Evolutionary conservation across 2,888 invertebrate genomes (phyloP), one percentile per base, ranked within the genome.

Genomic region (Ormyrus nitidulus): DNA sequence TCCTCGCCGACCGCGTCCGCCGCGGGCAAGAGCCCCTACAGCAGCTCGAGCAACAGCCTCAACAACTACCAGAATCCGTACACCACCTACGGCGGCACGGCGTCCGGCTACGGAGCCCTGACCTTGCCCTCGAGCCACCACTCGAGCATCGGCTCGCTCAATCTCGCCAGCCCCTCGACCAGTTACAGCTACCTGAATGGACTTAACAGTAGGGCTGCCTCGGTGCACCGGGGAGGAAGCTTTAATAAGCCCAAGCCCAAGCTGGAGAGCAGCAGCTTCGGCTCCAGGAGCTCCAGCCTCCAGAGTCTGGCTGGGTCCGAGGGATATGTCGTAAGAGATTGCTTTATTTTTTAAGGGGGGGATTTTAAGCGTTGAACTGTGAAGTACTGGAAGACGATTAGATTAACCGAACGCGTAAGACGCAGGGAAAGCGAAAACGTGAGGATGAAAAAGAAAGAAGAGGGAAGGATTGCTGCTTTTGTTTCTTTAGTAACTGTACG

Each of bases 301-400:
- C 90, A 90, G 83, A 90, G 90, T 79, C 85, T 90, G 75, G 86
- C 89, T 72, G 89, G 95, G 86, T 96, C 96, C 81, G 96, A 96
- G 91, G 96, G 96, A 92, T 96, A 96, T 88, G 94, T 93, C 92
- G 96, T 96, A 95, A 93, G 95, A 9, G 6, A 74, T 69, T 19
- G 19, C 19, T 19, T 19, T 19, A 19, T 2, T 19, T 19, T 19
- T 19, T 19, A 2, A 2, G 2, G 19, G 19, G 19, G 19, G 19
- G 19, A 19, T 19, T 19, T 19, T 19, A 2, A 19, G 1, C 19
- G 19, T 19, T 19, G 19, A 19, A 19, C 19, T 13, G 13, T 13
- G 13, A 13, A 13, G 13, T 19, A 19, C 19, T 19, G 19, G 19
- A 19, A 19, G 1, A 19, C 19, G 19, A 19, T 19, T 19, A 19